Base-by-base conservation (phyloP, 2,888 invertebrate species). In the Magallana nippona region DNA sequence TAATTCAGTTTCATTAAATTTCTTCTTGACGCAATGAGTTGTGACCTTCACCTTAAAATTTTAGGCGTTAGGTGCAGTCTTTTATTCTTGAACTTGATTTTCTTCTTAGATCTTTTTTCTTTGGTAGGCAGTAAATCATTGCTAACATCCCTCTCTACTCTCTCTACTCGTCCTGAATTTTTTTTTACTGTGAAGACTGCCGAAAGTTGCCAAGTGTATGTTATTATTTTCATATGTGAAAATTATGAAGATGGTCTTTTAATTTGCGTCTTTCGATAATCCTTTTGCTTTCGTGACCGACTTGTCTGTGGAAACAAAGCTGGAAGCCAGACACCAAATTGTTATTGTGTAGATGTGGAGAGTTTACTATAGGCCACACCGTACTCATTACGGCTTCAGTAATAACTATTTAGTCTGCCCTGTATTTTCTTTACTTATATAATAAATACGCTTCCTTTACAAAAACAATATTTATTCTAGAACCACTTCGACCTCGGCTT, bases 171-270 rank as follows among this genome's bases (percentile, higher is more conserved):
- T 71, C 71, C 27, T 32, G 71, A 32, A 71, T 71, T 71, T 22
- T 1, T n/a, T 44, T 71, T 27, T 32, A 71, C 71, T 71, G 71
- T 71, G 22, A 71, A 27, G 71, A 71, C 32, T 71, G 71, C 32
- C 13, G 71, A 71, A 10, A 71, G 71, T 71, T 71, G 71, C 71
- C 71, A 71, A 71, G 71, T 27, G 32, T 71, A 71, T 32, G 27
- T 71, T 71, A 71, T 71, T 71, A 71, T 71, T 71, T 71, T 71
- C 71, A 71, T 71, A 71, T 71, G 71, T 27, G 71, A 71, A 71
- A 71, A 27, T 71, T 71, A 71, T 71, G 71, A 71, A 27, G 71
- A 71, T 71, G 32, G 32, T 71, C 71, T 71, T 71, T 71, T 71
- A 71, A 71, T 71, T 71, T 71, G 27, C 71, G 71, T 71, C 71